A percentile compares a stretch with the other conserved stretches of the same genome.
Conservation (phyloP, 1,140 invertebrate species). For the Pogonognathellus flavescens region DNA sequence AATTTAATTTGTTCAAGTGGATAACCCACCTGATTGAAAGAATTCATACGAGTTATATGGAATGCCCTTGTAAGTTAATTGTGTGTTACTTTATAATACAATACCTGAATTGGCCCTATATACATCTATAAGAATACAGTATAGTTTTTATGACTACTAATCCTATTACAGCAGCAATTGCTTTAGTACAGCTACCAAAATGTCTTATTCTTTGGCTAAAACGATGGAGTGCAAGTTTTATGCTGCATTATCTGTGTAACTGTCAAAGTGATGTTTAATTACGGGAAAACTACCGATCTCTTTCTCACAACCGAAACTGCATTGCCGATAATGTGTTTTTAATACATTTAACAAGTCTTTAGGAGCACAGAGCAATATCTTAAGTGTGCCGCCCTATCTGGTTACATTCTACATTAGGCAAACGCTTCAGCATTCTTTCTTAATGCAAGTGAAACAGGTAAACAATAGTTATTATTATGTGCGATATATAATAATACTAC, state of each 20-base stretch:
- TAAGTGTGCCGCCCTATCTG: background rate
- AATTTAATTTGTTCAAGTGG: too few relatives aligned
- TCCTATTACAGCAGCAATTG: too few relatives aligned
- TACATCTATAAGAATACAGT: too few relatives aligned
- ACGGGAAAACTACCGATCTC: slow-evolving; percentile 28
- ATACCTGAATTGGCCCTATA: too few relatives aligned
- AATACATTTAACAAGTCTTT: background rate
- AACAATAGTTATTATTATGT: background rate
- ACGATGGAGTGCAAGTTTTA: background rate
- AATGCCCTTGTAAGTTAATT: too few relatives aligned
- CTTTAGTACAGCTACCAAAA: too few relatives aligned
- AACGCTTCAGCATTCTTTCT: background rate
- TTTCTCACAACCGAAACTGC: slow-evolving; percentile 31
- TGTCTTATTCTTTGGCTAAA: too few relatives aligned
- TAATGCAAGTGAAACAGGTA: slow-evolving; percentile 23
- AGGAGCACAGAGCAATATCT: background rate
- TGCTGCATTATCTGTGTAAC: background rate
- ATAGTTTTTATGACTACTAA: too few relatives aligned
- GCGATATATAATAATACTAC: background rate
- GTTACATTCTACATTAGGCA: background rate
- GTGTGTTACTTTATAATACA: too few relatives aligned
- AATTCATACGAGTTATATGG: too few relatives aligned
- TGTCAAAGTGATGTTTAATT: slow-evolving; percentile 30
- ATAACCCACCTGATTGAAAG: too few relatives aligned
- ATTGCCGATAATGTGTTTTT: slow-evolving; percentile 24